Evolutionary conservation across 2,888 invertebrate genomes (phyloP).

Genomic region (Sinodicranocentrus sp.): DNA sequence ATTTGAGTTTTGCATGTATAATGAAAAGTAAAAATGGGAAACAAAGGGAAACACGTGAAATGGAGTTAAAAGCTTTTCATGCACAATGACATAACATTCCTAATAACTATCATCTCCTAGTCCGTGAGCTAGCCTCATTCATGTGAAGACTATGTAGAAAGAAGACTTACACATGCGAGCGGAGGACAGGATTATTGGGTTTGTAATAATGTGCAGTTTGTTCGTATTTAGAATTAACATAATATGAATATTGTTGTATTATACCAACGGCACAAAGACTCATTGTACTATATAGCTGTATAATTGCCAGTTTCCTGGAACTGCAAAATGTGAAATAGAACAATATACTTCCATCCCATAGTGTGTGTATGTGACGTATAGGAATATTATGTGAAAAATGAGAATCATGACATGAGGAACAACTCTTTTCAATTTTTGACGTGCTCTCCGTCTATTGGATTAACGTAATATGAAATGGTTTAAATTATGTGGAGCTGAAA

Average conservation of each 20-base stretch:
- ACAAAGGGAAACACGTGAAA: not conserved
- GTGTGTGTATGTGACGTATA: not conserved
- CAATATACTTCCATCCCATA: not conserved
- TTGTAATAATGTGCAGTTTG: no score
- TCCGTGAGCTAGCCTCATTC: no score
- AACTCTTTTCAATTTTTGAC: not conserved
- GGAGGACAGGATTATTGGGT: no score
- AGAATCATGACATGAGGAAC: not conserved
- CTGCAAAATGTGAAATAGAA: constrained; percentile 9
- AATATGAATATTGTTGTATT: no score
- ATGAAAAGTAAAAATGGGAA: constrained; percentile 13
- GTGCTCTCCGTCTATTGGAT: not conserved
- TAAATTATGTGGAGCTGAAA: not conserved
- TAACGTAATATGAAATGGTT: not conserved
- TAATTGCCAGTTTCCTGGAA: constrained; percentile 43
- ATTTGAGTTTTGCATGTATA: constrained; percentile 37
- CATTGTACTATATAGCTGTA: not conserved
- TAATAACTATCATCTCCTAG: no score
- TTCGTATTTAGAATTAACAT: no score
- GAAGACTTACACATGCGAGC: no score
- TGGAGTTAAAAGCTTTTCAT: no score
- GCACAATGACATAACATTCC: no score
- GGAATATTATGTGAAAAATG: not conserved
- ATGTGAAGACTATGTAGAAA: no score
- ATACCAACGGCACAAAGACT: not conserved